Percentiles rank a stretch among this genome's conserved stretches.
Conservation (phyloP, 2,797 vertebrate species). For the Lemur catta region DNA sequence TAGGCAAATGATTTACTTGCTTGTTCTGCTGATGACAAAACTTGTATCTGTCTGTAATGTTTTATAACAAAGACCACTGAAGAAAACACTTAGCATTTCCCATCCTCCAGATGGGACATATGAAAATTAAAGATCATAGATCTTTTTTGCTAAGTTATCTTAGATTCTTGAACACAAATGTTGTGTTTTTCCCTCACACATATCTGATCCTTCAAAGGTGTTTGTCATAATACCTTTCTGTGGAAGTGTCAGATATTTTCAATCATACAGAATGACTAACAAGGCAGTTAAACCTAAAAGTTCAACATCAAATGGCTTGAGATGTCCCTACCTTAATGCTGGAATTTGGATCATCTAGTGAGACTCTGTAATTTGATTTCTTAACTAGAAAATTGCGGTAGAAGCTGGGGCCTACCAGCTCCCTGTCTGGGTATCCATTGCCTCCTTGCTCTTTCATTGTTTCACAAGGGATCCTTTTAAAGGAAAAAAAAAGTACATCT, state of each 20-base stretch:
- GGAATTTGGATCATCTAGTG: not conserved
- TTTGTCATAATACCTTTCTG: not conserved
- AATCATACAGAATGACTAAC: not conserved
- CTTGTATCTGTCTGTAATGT: not conserved
- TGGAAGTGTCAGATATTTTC: not conserved
- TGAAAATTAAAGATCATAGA: not conserved
- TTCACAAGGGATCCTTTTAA: not conserved
- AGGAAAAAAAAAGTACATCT: not conserved
- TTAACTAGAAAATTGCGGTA: not conserved
- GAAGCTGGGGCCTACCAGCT: not conserved
- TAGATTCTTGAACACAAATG: not conserved
- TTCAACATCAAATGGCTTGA: not conserved
- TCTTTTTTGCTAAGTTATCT: not conserved
- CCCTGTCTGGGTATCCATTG: not conserved
- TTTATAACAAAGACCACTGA: slow-evolving; percentile 29
- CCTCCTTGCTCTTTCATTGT: not conserved
- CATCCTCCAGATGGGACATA: not conserved
- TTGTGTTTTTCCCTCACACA: not conserved
- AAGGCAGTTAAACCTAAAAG: not conserved
- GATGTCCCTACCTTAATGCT: not conserved
- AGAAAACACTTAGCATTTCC: not conserved
- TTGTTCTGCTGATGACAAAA: slow-evolving; percentile 33
- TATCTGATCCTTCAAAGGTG: not conserved
- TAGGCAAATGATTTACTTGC: not conserved
- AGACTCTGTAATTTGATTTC: slow-evolving; percentile 12